Evolutionary conservation across 2,113 vertebrate genomes (phyloP), one percentile per base, ranked within the genome.

Genomic region (Ammospiza caudacuta): DNA sequence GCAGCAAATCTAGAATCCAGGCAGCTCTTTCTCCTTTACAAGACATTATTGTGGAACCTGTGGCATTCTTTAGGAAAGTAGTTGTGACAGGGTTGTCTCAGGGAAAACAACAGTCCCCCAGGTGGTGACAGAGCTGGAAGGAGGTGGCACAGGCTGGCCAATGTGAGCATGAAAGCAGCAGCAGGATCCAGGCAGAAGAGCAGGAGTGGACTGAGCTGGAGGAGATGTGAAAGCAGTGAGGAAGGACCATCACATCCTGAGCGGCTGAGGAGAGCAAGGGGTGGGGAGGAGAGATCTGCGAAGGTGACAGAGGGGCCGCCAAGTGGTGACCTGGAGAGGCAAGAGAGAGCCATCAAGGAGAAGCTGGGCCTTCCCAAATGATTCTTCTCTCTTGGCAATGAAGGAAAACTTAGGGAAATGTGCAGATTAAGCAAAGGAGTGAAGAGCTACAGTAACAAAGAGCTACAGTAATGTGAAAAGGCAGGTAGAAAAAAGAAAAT

Each of bases 151-250:
- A 29, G 51, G 41, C 46, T 70, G 55, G 6, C 16, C 57, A 49
- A 22, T 9, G 2, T 1, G 1, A 88, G 14, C n/a, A 20, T 2
- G 1, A 74, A 88, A 68, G 52, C 35, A 76, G 62, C 35, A 54
- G 16, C 1, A 0, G 14, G 16, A 25, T 43, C 25, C 9, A 14
- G 33, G 12, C 37, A 44, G 55, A 46, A 76, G 9, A 92, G 23
- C 29, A 51, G 25, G 25, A 72, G 19, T 22, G 15, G 35, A 31
- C 9, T 0, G 0, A 57, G 5, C 41, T 55, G 29, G 27, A 31
- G 22, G 13, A 73, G 35, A 55, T 33, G 25, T 28, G 33, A 64
- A 29, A 57, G 11, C 0, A 0, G 12, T 29, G 15, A n/a, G 31
- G 44, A 47, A 77, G 39, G 27, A 46, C 13, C 20, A 13, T 43